Evolutionary conservation across 2,797 vertebrate genomes (phyloP), one percentile per base, ranked within the genome.

Genomic region (Microctenopoma lineatum): DNA sequence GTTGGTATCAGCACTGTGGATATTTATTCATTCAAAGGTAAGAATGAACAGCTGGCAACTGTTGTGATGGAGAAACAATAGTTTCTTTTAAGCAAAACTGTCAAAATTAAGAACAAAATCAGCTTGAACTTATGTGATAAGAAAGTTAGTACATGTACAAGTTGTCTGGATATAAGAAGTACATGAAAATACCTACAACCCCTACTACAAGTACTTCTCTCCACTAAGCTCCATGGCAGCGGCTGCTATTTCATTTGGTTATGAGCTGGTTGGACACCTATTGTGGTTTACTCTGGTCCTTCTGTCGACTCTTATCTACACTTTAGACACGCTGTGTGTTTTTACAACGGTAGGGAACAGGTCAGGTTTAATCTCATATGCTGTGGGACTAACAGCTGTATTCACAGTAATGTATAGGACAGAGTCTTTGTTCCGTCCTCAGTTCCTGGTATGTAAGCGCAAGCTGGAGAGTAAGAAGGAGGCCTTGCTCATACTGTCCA

Each of bases 381-480:
- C n/a, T 16, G 47, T 59, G 56, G 15, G 10, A 27, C 21, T 57
- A 7, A 57, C 16, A 16, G 26, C 41, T 32, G 11, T 39, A 21
- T 47, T 4, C 2, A 1, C 46, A 29, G 0, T 44, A 2, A 46
- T 32, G 9, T 0, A 2, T 48, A 10, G 44, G 5, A 36, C 55
- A 25, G 27, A 13, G 9, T 25, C 0, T 67, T 36, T 62, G 54
- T 46, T 57, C 14, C 68, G 14, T 57, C 18, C 41, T 2, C 36
- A 92, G 90, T 92, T 90, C 67, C 79, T 99, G 80, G 94, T 98
- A 52, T 98, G 97, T 70, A 98, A 97, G 65, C 94, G 97, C 71
- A 99, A 99, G 82, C 93, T 99, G 0, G 97, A 99, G 82, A 99
- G 97, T 81, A 99, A 99, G 83, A 99, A 98, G 77, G 97, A 99